Percentiles rank a stretch among this genome's conserved stretches.
phyloP scores from a whole-genome alignment of 1,140 invertebrate species.

The Bombus ignitus region DNA sequence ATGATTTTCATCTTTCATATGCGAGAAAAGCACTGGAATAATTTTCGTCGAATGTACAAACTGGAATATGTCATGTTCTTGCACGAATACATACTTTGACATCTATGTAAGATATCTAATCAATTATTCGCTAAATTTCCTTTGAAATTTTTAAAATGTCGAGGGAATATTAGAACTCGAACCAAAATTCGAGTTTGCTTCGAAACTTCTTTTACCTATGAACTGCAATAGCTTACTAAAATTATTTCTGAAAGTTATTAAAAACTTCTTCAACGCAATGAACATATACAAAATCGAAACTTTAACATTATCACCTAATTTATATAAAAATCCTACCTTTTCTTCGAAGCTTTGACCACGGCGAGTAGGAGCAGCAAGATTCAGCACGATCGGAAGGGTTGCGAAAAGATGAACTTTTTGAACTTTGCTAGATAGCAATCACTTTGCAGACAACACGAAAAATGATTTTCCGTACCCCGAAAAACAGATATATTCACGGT shows the following conservation, averaged over 20 bases:
- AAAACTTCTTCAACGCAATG: neutral
- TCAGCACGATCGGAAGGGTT: neutral
- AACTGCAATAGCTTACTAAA: too few relatives aligned
- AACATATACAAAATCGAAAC: neutral
- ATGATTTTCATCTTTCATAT: neutral
- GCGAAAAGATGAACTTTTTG: neutral
- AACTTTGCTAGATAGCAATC: neutral
- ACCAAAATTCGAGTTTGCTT: neutral
- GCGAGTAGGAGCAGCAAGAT: neutral
- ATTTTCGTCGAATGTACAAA: too few relatives aligned
- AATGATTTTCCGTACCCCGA: neutral
- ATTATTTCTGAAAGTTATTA: neutral
- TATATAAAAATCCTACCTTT: slow-evolving; percentile 27
- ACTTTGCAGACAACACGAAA: slow-evolving; percentile 1
- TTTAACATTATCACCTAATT: neutral
- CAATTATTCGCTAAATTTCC: neutral
- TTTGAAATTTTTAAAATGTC: neutral
- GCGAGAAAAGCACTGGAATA: neutral
- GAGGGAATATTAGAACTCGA: too few relatives aligned
- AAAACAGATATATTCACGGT: slow-evolving; percentile 58
- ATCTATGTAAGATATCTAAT: too few relatives aligned
- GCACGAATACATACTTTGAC: neutral
- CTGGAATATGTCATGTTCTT: neutral
- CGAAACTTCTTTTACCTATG: neutral
- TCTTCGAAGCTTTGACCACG: slow-evolving; percentile 11